These are phyloP conservation scores for Knipowitschia caucasica DNA, from an alignment of 2,797 vertebrate species.

Conservation along the genomic window DNA sequence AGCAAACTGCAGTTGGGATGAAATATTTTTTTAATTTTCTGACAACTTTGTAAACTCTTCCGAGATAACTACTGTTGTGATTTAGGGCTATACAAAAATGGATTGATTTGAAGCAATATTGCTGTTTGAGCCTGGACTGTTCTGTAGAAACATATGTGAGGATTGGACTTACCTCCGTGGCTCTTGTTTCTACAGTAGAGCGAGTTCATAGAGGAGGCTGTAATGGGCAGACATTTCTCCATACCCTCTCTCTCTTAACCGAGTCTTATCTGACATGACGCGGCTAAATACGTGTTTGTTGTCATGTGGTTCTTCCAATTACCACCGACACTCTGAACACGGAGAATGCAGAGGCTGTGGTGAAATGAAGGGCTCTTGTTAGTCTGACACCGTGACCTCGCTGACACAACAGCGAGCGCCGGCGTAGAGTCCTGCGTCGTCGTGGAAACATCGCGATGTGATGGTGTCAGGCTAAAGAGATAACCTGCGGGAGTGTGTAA, in stretches of 20 bases:
- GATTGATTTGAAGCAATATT: too few relatives aligned
- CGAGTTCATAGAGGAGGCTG: background rate
- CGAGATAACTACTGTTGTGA: too few relatives aligned
- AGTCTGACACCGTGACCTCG: conserved; percentile 29
- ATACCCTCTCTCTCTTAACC: background rate
- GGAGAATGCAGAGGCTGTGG: conserved; percentile 17
- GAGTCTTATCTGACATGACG: too few relatives aligned
- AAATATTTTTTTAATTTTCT: too few relatives aligned
- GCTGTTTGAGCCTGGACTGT: too few relatives aligned
- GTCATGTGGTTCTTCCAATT: conserved; percentile 6
- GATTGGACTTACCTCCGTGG: too few relatives aligned
- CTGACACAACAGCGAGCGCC: conserved; percentile 15
- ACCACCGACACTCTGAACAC: background rate
- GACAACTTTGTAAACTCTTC: too few relatives aligned
- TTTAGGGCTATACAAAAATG: too few relatives aligned
- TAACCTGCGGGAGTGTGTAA: background rate
- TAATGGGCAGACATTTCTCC: background rate
- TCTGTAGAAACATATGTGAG: too few relatives aligned
- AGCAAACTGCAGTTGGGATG: too few relatives aligned
- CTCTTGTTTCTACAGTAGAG: conserved; percentile 4
- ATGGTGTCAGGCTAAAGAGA: conserved; percentile 7
- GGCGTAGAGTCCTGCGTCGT: background rate
- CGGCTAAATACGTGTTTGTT: background rate
- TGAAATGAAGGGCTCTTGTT: conserved; percentile 36
- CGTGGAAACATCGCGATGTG: background rate